Evolutionary conservation across 1,140 invertebrate genomes (phyloP), one percentile per base, ranked within the genome.

Genomic region (Cephus cinctus): DNA sequence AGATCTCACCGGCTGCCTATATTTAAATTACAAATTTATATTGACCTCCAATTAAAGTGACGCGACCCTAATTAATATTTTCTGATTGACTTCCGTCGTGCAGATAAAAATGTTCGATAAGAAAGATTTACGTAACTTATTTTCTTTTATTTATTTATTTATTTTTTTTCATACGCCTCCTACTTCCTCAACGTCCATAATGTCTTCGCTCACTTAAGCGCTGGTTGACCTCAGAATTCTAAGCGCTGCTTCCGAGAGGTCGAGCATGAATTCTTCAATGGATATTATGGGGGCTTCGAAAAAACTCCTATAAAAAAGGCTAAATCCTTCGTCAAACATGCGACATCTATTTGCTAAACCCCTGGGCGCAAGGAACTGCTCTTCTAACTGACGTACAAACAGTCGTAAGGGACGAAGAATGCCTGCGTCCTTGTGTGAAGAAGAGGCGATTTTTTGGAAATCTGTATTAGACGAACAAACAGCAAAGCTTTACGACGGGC

Each of bases 261-360:
- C n/a, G n/a, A n/a, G n/a, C n/a, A n/a, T n/a, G n/a, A n/a, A n/a
- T n/a, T n/a, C n/a, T n/a, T n/a, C n/a, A n/a, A n/a, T n/a, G 1
- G 19, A 3, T 34, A 23, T 14, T 14, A 41, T 43, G 8, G 40
- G 32, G 41, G 35, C 21, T 36, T 34, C 46, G 44, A 45, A 22
- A 50, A 47, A 31, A 49, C 40, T 6, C 38, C 40, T 52, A 53
- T 54, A 60, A 61, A 58, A 61, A 58, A 51, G 21, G 25, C 25
- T 57, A 65, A 66, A 57, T 47, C 52, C 48, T 70, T 61, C 38
- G 39, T 45, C 55, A 69, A 69, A 67, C 57, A 59, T 4, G 47
- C 23, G 52, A 61, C 56, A 65, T 65, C 41, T 50, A 52, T 20
- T 56, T 52, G 57, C 56, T 60, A 59, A 50, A 53, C 50, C 23